phyloP scores from a whole-genome alignment of 2,888 invertebrate genomes.

The Luperina testacea region DNA sequence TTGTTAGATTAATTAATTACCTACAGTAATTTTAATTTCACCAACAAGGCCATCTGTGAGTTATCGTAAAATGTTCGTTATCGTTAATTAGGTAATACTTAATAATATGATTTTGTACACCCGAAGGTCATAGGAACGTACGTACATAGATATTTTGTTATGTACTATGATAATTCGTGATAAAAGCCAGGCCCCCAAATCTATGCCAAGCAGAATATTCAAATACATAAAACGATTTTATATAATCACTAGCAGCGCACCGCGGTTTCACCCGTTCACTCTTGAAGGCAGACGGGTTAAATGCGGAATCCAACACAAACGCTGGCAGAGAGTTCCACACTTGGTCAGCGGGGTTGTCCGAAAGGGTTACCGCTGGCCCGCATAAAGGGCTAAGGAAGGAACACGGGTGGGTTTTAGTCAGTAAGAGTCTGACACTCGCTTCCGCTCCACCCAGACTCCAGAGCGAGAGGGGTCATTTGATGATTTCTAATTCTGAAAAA shows the following conservation, averaged over 20 bases:
- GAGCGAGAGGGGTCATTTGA: too few species aligned
- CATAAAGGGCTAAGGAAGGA: too few species aligned
- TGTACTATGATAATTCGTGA: slow-evolving; percentile 12
- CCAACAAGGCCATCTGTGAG: slow-evolving; percentile 35
- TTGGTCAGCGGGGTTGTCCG: too few species aligned
- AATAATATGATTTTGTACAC: slow-evolving; percentile 23
- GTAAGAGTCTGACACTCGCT: too few species aligned
- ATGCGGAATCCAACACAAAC: too few species aligned
- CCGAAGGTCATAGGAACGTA: slow-evolving; percentile 39
- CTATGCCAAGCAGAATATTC: neutral
- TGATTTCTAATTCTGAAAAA: too few species aligned
- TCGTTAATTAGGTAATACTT: slow-evolving; percentile 44
- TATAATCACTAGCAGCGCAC: neutral
- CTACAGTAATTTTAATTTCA: slow-evolving; percentile 16
- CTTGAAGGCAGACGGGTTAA: neutral
- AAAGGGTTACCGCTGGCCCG: too few species aligned
- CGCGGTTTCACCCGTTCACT: neutral
- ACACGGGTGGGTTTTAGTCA: too few species aligned
- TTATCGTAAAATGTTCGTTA: slow-evolving; percentile 36
- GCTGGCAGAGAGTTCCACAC: too few species aligned
- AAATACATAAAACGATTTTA: too few species aligned
- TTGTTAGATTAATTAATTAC: slow-evolving; percentile 22
- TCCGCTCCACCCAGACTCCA: too few species aligned
- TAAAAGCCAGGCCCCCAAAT: slow-evolving; percentile 34
- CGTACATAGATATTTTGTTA: slow-evolving; percentile 22